Evolutionary conservation across 2,797 vertebrate species (phyloP).

Genomic region (Lepilemur septentrionalis): DNA sequence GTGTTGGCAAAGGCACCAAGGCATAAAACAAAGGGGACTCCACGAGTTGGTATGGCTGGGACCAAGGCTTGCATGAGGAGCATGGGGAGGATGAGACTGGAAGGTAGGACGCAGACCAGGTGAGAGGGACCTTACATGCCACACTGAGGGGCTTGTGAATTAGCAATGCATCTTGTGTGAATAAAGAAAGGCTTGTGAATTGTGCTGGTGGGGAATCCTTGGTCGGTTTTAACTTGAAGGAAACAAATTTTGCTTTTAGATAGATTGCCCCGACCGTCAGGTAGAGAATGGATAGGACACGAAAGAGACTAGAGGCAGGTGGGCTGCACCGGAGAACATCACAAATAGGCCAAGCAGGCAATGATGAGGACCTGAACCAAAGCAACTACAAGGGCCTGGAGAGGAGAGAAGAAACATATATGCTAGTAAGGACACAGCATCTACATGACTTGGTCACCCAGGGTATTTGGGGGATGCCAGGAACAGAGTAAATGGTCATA

Average conservation of each 20-base stretch:
- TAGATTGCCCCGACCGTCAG: not conserved
- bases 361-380: not conserved
- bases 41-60: not conserved
- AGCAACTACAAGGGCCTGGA: not conserved
- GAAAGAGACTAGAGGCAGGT: not conserved
- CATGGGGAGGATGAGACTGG: not conserved
- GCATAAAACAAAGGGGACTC: not conserved
- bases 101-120: not conserved
- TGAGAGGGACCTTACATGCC: not conserved
- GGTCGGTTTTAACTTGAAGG: not conserved
- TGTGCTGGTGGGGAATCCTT: not conserved
- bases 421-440: not conserved
- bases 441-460: not conserved
- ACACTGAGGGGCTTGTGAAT: not conserved
- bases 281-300: not conserved
- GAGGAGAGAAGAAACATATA: not conserved
- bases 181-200: not conserved
- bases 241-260: not conserved
- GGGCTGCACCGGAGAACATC: not conserved
- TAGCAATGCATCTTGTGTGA: too few relatives aligned
- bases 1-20: not conserved
- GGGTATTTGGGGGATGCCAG: not conserved
- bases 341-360: not conserved
- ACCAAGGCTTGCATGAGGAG: not conserved
- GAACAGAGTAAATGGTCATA: not conserved